phyloP scores from a whole-genome alignment of 2,888 invertebrate genomes.

The Cyclophora albipunctata region DNA sequence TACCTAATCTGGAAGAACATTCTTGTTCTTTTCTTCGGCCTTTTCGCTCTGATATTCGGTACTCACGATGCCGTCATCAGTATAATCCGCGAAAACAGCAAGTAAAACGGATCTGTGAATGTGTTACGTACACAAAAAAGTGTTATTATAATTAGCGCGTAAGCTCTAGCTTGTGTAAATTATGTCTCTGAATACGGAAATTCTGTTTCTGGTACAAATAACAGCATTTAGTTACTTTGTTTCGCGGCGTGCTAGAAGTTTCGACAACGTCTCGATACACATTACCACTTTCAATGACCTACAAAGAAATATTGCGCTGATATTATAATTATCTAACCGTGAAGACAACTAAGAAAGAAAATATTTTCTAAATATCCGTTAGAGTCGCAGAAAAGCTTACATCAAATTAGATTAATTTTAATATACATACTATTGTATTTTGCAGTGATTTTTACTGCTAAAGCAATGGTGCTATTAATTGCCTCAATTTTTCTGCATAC shows the following conservation, averaged over 20 bases:
- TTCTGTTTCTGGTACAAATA: constrained; percentile 1
- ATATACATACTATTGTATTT: constrained; percentile 14
- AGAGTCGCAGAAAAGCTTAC: no score
- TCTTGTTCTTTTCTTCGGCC: constrained; percentile 82
- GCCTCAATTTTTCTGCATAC: constrained; percentile 10
- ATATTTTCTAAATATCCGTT: no score
- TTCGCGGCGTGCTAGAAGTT: no score
- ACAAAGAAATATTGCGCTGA: no score
- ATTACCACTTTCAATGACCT: no score
- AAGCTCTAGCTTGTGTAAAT: constrained; percentile 7
- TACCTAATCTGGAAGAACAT: constrained; percentile 88
- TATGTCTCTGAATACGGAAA: neutral
- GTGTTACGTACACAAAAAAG: constrained; percentile 1
- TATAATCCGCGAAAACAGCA: constrained; percentile 34
- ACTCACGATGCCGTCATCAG: constrained; percentile 52
- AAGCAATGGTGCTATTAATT: constrained; percentile 25
- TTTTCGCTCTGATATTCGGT: constrained; percentile 88
- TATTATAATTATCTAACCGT: no score
- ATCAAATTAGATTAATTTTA: constrained; percentile 6
- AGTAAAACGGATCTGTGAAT: constrained; percentile 17
- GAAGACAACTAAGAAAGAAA: no score
- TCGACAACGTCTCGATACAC: no score
- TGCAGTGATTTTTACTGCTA: constrained; percentile 17
- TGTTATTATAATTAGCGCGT: constrained; percentile 23
- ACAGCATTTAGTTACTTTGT: no score